Percentiles rank a stretch among this genome's conserved stretches.
phyloP scores from a whole-genome alignment of 2,797 vertebrate genomes.

The Bradypodion ventrale region DNA sequence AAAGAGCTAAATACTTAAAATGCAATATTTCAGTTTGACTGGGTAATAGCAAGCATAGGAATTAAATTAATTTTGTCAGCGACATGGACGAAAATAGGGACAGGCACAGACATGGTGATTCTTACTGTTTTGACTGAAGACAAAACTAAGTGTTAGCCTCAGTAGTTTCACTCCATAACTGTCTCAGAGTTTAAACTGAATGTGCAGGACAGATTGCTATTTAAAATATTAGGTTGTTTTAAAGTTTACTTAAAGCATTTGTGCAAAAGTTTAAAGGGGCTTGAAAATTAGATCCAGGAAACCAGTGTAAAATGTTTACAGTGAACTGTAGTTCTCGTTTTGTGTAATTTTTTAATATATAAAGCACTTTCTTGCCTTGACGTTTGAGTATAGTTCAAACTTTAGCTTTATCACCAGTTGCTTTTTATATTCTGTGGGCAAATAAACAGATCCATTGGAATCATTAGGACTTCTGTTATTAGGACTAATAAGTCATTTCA shows the following conservation, averaged over 20 bases:
- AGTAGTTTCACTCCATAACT: conserved; percentile 30
- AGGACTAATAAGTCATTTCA: too few species aligned
- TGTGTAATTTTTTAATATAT: conserved; percentile 14
- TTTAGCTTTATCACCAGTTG: conserved; percentile 55
- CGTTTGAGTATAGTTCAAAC: conserved; percentile 55
- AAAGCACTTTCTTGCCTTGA: conserved; percentile 47
- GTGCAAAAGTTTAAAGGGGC: conserved; percentile 48
- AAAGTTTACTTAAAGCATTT: conserved; percentile 59
- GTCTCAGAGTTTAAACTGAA: conserved; percentile 54
- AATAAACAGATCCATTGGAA: too few species aligned
- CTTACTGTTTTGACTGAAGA: conserved; percentile 47
- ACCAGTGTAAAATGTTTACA: conserved; percentile 57
- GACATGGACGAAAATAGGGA: not conserved
- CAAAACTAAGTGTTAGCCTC: not conserved
- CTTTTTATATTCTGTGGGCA: conserved; percentile 34
- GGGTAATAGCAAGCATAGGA: conserved; percentile 53
- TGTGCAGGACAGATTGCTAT: conserved; percentile 55
- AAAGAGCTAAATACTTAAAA: conserved; percentile 43
- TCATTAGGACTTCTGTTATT: too few species aligned
- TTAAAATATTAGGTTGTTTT: conserved; percentile 49
- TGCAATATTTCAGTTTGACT: conserved; percentile 48
- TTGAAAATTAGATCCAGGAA: conserved; percentile 57
- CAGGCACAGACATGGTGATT: conserved; percentile 23
- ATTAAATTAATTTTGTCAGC: conserved; percentile 28
- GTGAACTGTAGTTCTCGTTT: conserved; percentile 46